Percentiles rank a stretch among this genome's conserved stretches.
These are phyloP conservation scores for Festucalex cinctus DNA, from an alignment of 2,113 vertebrate species.

Conservation along the genomic window DNA sequence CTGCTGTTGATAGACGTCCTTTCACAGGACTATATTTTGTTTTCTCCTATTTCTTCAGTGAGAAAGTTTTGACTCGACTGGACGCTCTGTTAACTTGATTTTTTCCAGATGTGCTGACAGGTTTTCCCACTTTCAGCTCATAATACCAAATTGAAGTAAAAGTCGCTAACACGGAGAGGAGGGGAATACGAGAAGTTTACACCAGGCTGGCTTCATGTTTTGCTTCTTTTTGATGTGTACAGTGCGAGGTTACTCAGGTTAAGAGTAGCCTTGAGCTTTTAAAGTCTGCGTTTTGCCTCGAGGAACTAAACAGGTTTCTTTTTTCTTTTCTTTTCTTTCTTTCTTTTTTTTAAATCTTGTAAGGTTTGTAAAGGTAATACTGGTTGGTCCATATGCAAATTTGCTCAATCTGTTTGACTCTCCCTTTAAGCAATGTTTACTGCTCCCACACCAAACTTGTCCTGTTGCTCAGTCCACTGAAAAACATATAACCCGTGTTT, in stretches of 20 bases:
- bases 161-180: slow-evolving; percentile 15
- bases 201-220: slow-evolving; percentile 5
- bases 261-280: slow-evolving; percentile 45
- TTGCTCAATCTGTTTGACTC: slow-evolving; percentile 52
- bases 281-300: slow-evolving; percentile 31
- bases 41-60: neutral
- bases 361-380: slow-evolving; percentile 32
- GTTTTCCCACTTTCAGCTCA: slow-evolving; percentile 50
- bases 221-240: slow-evolving; percentile 34
- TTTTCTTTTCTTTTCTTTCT: neutral
- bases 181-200: slow-evolving; percentile 9
- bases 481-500: slow-evolving; percentile 50
- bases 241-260: slow-evolving; percentile 28
- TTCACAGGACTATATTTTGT: slow-evolving; percentile 54
- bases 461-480: slow-evolving; percentile 50
- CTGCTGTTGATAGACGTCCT: slow-evolving; percentile 61
- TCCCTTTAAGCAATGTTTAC: slow-evolving; percentile 32
- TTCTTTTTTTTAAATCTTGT: slow-evolving; percentile 14
- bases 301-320: slow-evolving; percentile 59
- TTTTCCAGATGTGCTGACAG: slow-evolving; percentile 71
- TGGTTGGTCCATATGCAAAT: slow-evolving; percentile 50
- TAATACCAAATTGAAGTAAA: slow-evolving; percentile 28
- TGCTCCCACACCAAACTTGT: slow-evolving; percentile 18
- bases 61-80: slow-evolving; percentile 58
- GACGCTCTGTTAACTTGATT: slow-evolving; percentile 61